Percentiles rank a stretch among this genome's conserved stretches.
These are phyloP conservation scores for Electrophaes corylata DNA, from an alignment of 2,888 invertebrate genomes.

Conservation along the genomic window DNA sequence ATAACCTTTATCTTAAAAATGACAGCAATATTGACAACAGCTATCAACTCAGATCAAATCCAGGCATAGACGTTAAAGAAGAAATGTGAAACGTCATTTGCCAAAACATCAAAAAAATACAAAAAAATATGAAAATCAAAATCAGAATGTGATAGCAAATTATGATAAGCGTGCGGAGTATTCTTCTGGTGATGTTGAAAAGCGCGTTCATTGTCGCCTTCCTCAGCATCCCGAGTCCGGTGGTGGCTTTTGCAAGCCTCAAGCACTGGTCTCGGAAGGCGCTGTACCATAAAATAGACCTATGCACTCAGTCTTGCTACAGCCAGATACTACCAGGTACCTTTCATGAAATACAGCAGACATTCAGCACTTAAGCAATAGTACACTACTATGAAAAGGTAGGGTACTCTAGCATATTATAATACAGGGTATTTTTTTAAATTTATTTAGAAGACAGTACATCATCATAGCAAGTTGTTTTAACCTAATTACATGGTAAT, in stretches of 20 bases:
- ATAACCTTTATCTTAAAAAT: neutral
- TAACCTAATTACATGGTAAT: no score
- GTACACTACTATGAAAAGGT: no score
- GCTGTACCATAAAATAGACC: conserved; percentile 69
- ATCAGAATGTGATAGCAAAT: conserved; percentile 35
- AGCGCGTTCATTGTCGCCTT: conserved; percentile 68
- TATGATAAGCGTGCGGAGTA: conserved; percentile 57
- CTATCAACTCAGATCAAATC: neutral
- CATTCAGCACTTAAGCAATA: no score
- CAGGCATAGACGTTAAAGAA: conserved; percentile 11
- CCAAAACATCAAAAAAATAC: conserved; percentile 32
- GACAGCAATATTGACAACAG: neutral
- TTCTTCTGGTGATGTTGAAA: conserved; percentile 67
- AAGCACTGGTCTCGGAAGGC: conserved; percentile 70
- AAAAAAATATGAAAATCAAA: conserved; percentile 42
- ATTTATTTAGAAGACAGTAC: no score
- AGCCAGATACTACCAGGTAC: conserved; percentile 57
- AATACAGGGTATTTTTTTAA: no score
- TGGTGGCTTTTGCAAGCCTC: conserved; percentile 63
- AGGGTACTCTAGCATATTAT: no score
- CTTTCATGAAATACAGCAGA: neutral
- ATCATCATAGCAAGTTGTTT: no score
- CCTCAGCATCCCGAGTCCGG: conserved; percentile 66
- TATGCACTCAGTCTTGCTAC: conserved; percentile 73
- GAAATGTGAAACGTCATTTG: conserved; percentile 13